Percentiles rank a stretch among this genome's conserved stretches.
Evolutionary conservation across 2,113 vertebrate species (phyloP).

Genomic region (Engystomops pustulosus): DNA sequence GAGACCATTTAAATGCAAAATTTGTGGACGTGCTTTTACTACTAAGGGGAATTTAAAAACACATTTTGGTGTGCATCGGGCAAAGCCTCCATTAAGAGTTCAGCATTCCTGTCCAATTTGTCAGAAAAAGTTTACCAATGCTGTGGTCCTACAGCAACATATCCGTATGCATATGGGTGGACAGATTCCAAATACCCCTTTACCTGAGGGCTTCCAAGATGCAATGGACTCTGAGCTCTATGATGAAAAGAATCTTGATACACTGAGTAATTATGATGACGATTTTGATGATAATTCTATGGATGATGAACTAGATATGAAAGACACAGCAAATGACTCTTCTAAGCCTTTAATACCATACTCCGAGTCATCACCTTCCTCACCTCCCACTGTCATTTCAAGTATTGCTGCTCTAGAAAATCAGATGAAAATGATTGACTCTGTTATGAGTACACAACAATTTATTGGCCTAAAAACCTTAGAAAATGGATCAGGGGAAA

Average conservation of each 20-base stretch:
- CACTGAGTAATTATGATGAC: conserved; percentile 89
- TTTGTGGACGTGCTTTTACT: conserved; percentile 97
- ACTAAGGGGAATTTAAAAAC: conserved; percentile 99
- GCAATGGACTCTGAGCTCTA: conserved; percentile 89
- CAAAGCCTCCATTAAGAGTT: conserved; percentile 94
- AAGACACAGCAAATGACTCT: conserved; percentile 79
- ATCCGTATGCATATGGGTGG: conserved; percentile 99
- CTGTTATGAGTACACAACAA: conserved; percentile 85
- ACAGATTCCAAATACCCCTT: conserved; percentile 93
- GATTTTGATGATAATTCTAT: conserved; percentile 93
- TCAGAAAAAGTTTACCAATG: conserved; percentile 99
- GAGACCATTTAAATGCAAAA: conserved; percentile 98
- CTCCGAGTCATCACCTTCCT: conserved; percentile 82
- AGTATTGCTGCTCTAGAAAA: conserved; percentile 96
- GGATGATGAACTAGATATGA: conserved; percentile 87
- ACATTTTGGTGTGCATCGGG: conserved; percentile 97
- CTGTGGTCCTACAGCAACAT: conserved; percentile 96
- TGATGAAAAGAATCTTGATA: conserved; percentile 88
- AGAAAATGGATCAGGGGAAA: conserved; percentile 88
- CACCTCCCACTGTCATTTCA: conserved; percentile 94
- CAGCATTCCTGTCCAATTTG: conserved; percentile 99
- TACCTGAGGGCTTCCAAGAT: conserved; percentile 91
- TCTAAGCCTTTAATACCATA: conserved; percentile 80
- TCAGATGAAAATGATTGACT: conserved; percentile 98
- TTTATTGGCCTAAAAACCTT: conserved; percentile 80